Evolutionary conservation across 2,888 invertebrate species (phyloP), one percentile per base, ranked within the genome.

Genomic region (Eudasyphora cyanicolor): DNA sequence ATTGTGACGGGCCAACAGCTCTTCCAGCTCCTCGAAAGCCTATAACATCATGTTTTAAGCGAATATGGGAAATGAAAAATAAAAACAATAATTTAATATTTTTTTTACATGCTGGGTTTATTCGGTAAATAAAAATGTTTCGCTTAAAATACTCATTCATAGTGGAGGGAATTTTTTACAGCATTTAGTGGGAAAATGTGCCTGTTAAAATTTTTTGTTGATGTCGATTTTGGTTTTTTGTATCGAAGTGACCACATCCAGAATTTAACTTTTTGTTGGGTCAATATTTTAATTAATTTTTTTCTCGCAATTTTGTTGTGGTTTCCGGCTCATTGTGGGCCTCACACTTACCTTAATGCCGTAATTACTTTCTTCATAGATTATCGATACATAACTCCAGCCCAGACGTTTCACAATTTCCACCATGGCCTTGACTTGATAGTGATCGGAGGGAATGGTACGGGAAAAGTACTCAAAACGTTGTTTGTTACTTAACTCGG

Each of bases 281-380:
- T n/a, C 27, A 49, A 14, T 21, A 21, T 21, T 29, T 69, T 49
- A 12, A 29, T 49, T 49, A 29, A n/a, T 49, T 32, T 60, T 29
- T n/a, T n/a, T n/a, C n/a, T n/a, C n/a, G 4, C 10, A 24, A 24
- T 19, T 57, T 57, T 32, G 19, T 62, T 29, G 2, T 4, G n/a
- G 12, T 38, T 38, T 14, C 5, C 32, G 32, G 32, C 8, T 32
- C 8, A 32, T 32, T 32, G 8, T 32, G 32, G 32, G 32, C 32
- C 32, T 8, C 12, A 57, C 5, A 90, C 92, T 91, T 89, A 97
- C 98, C 95, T 98, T 97, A 85, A 98, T 97, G 7, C 98, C 98
- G 89, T 98, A 98, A 93, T 97, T 98, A 80, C 98, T 98, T 92
- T 98, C 98, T 91, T 98, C 98, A 90, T 98, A 98, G 86, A 98